Conservation (phyloP, 53 echinoderm and acorn worm species). For the Paracentrotus lividus region DNA sequence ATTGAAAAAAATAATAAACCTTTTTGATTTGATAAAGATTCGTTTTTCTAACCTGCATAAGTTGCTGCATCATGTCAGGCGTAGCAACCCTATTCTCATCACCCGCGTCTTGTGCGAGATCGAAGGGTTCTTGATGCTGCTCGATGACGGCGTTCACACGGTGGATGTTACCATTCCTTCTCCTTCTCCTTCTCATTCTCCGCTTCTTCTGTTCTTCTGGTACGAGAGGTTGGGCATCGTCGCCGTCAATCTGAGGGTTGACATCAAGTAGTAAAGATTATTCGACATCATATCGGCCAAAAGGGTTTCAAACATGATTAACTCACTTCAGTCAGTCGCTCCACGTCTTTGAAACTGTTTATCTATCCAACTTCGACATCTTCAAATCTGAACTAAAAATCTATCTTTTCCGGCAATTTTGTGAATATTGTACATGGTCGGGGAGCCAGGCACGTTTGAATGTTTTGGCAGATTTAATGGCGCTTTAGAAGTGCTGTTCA, state of each 20-base stretch:
- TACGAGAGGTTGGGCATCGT: not conserved
- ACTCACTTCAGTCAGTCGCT: no score
- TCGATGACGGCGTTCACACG: conserved; percentile 39
- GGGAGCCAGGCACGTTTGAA: no score
- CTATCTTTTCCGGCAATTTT: no score
- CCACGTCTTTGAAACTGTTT: no score
- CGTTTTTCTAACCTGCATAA: conserved; percentile 46
- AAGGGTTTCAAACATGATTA: no score
- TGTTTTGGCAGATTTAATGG: no score
- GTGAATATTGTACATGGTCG: no score
- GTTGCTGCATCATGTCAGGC: conserved; percentile 61
- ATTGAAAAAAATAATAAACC: no score
- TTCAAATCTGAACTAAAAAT: no score
- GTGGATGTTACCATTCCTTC: not conserved
- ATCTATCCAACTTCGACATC: no score
- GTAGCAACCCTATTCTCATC: conserved; percentile 38
- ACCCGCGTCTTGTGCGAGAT: not conserved
- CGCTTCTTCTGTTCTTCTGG: not conserved
- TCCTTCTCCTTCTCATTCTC: not conserved
- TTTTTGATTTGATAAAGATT: not conserved
- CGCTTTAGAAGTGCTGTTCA: no score
- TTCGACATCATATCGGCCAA: no score
- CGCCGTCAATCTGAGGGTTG: not conserved
- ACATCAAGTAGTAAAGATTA: not conserved
- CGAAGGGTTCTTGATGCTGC: conserved; percentile 14